Evolutionary conservation across 35 echinoderm and acorn worm species (phyloP).

Genomic region (Anneissia japonica): DNA sequence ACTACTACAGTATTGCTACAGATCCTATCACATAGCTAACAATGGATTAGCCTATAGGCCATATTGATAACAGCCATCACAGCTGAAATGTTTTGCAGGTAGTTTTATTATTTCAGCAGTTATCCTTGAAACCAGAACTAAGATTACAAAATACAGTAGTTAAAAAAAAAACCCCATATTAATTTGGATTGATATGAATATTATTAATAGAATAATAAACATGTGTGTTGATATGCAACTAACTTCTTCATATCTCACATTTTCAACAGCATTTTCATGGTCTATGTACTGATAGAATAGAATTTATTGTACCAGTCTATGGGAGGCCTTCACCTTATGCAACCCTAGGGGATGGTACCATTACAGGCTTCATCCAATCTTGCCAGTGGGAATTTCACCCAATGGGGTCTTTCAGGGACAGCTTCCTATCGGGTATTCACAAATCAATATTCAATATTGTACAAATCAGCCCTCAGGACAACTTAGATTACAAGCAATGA

Average conservation of each 20-base stretch:
- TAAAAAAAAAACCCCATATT: neutral
- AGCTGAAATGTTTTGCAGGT: neutral
- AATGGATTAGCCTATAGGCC: no score
- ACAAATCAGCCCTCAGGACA: neutral
- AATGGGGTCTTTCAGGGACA: neutral
- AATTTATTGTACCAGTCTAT: no score
- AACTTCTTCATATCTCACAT: neutral
- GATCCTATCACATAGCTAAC: no score
- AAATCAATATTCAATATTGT: neutral
- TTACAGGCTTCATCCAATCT: no score
- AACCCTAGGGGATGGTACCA: neutral
- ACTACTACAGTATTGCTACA: no score
- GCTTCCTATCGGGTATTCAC: neutral
- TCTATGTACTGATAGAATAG: no score
- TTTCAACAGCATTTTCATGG: no score
- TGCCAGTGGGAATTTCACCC: neutral
- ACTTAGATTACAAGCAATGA: neutral
- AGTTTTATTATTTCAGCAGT: neutral
- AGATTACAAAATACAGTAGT: neutral
- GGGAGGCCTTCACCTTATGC: neutral
- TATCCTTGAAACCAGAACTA: neutral
- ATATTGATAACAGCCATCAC: no score
- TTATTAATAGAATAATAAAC: neutral
- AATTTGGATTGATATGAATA: neutral
- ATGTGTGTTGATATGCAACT: neutral